Conservation (phyloP, 2,113 vertebrate genomes). For the Erythrocebus patas region DNA sequence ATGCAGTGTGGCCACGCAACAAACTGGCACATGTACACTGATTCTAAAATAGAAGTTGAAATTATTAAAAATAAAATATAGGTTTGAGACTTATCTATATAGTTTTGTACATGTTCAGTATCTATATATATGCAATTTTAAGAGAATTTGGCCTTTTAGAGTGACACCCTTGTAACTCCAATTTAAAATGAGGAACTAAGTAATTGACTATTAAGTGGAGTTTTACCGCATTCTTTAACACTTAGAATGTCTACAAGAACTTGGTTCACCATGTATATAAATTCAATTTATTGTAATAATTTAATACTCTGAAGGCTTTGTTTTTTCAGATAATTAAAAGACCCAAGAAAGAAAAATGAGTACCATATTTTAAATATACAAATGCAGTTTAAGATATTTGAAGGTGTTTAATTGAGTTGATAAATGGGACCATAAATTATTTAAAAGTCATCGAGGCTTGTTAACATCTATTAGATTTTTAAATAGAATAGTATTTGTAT, state of each 20-base stretch:
- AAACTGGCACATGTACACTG: no score
- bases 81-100: background rate
- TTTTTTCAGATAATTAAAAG: slow-evolving; percentile 31
- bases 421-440: slow-evolving; percentile 25
- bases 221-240: slow-evolving; percentile 22
- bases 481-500: slow-evolving; percentile 29
- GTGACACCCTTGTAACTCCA: background rate
- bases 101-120: background rate
- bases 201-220: slow-evolving; percentile 24
- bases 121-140: background rate
- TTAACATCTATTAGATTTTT: slow-evolving; percentile 17
- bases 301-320: slow-evolving; percentile 13
- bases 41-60: no score
- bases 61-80: background rate
- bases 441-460: background rate
- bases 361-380: slow-evolving; percentile 11
- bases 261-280: background rate
- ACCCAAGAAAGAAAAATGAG: slow-evolving; percentile 37
- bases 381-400: slow-evolving; percentile 37
- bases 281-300: slow-evolving; percentile 12
- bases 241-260: background rate
- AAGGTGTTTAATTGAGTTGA: slow-evolving; percentile 44
- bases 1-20: no score
- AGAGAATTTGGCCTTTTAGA: background rate
- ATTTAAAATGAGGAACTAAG: slow-evolving; percentile 15